These are phyloP conservation scores for Aepyceros melampus DNA, from an alignment of 2,113 vertebrate genomes.

Conservation along the genomic window DNA sequence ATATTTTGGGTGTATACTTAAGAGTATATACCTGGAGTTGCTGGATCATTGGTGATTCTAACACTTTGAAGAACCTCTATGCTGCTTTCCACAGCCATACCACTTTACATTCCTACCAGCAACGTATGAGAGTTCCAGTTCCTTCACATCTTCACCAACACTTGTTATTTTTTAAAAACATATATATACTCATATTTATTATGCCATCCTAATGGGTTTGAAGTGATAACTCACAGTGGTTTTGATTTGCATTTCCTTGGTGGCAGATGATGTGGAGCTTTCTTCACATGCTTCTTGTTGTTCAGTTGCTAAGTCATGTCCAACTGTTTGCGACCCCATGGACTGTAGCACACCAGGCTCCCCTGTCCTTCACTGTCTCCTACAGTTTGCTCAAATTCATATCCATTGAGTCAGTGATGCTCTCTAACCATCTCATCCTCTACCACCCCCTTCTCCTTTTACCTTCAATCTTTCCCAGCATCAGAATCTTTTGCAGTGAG, in stretches of 20 bases:
- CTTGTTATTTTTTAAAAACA: background rate
- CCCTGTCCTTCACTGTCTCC: background rate
- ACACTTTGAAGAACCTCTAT: background rate
- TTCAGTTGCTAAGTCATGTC: background rate
- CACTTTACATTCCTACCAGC: background rate
- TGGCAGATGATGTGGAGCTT: background rate
- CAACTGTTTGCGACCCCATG: background rate
- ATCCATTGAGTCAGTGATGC: background rate
- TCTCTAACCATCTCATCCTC: background rate
- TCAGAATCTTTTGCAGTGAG: background rate
- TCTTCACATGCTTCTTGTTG: background rate
- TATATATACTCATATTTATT: background rate
- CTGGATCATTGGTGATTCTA: background rate
- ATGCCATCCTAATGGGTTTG: background rate
- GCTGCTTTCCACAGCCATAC: background rate
- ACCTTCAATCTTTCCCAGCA: background rate
- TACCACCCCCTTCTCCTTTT: background rate
- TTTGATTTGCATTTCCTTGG: background rate
- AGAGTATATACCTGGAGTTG: background rate
- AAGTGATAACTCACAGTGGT: background rate
- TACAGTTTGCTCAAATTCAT: background rate
- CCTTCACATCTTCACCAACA: background rate
- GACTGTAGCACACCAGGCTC: background rate
- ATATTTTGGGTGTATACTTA: background rate
- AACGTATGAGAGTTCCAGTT: background rate